Conservation (phyloP, 2,113 vertebrate species). For the Microtus oregoni region DNA sequence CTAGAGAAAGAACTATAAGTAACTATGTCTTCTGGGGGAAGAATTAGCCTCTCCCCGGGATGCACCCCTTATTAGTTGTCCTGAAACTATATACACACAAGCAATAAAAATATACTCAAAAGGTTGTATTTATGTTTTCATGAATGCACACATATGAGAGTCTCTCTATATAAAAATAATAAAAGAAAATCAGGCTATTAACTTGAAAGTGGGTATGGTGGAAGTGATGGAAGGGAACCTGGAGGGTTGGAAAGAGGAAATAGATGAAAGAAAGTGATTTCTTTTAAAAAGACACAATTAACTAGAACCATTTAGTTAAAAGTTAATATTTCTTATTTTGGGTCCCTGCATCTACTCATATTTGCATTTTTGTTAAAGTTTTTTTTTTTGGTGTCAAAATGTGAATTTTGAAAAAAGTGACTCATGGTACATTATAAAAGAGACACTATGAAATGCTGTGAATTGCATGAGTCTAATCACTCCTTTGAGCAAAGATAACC, state of each 20-base stretch:
- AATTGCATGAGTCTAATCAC: background rate
- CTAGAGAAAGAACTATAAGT: background rate
- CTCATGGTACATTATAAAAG: background rate
- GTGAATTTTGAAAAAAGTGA: constrained; percentile 30
- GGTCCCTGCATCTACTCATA: background rate
- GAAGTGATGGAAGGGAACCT: background rate
- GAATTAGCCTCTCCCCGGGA: background rate
- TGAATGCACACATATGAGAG: background rate
- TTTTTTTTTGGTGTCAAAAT: constrained; percentile 1
- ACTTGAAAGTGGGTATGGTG: too few relatives aligned
- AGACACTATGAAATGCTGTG: background rate
- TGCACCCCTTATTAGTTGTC: background rate
- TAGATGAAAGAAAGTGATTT: background rate
- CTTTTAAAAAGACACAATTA: background rate
- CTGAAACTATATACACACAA: background rate
- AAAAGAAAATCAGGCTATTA: background rate
- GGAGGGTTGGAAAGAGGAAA: background rate
- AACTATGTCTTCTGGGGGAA: background rate
- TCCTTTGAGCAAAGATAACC: background rate
- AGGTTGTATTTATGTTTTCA: too few relatives aligned
- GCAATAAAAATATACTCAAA: background rate
- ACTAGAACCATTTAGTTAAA: background rate
- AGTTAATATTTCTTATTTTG: background rate
- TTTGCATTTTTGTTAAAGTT: background rate
- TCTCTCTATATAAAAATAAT: background rate